Conservation (phyloP, 1,140 invertebrate genomes). For the Zophobas atratus region DNA sequence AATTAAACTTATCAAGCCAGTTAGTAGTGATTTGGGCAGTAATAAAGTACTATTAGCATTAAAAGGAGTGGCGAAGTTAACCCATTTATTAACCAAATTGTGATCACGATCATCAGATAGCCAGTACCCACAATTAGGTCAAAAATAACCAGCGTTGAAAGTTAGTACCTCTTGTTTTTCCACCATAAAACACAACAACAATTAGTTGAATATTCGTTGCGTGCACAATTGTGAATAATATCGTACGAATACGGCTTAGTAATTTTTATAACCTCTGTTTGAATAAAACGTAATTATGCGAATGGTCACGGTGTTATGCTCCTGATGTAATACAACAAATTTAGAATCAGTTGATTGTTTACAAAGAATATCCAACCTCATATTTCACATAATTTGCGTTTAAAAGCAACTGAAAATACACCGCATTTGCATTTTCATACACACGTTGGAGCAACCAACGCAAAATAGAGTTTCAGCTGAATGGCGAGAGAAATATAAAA, state of each 20-base stretch:
- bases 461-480: constrained; percentile 29
- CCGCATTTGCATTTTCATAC: constrained; percentile 36
- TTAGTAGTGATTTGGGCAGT: too few relatives aligned
- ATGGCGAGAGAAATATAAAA: constrained; percentile 29
- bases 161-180: too few relatives aligned
- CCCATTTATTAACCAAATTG: too few relatives aligned
- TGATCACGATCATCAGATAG: too few relatives aligned
- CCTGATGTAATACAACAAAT: constrained; percentile 42
- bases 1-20: too few relatives aligned
- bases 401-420: constrained; percentile 44
- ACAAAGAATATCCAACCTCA: constrained; percentile 27
- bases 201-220: neutral
- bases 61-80: too few relatives aligned
- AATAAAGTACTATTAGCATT: too few relatives aligned
- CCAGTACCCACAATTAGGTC: too few relatives aligned
- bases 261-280: constrained; percentile 29
- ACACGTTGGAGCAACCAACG: constrained; percentile 6
- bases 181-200: too few relatives aligned
- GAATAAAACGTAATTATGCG: constrained; percentile 43
- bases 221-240: neutral
- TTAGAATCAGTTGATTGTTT: constrained; percentile 42
- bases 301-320: constrained; percentile 41
- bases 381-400: constrained; percentile 43
- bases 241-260: neutral
- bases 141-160: too few relatives aligned